These are phyloP conservation scores for Pegoplata infirma DNA, from an alignment of 2,888 invertebrate genomes.

Conservation along the genomic window DNA sequence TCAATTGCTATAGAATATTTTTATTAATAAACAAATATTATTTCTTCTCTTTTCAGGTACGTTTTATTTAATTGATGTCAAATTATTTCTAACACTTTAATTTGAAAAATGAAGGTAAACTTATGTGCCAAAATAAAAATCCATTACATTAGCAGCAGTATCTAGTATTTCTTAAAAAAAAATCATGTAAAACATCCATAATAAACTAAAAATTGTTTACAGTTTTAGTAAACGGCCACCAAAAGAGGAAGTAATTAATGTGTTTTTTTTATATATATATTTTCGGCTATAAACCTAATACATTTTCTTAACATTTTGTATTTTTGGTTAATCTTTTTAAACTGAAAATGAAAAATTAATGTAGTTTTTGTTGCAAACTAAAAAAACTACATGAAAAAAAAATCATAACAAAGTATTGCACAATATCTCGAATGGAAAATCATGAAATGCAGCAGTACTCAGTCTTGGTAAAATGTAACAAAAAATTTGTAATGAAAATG, in stretches of 20 bases:
- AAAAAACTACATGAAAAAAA: not conserved
- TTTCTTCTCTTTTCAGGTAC: slow-evolving; percentile 49
- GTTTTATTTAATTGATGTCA: slow-evolving; percentile 13
- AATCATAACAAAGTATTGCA: slow-evolving; percentile 23
- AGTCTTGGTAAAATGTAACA: not conserved
- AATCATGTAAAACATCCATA: not conserved
- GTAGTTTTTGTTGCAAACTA: not conserved
- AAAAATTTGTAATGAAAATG: no score
- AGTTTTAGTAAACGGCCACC: slow-evolving; percentile 45
- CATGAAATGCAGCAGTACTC: not conserved
- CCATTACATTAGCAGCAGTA: not conserved
- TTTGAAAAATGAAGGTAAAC: slow-evolving; percentile 48
- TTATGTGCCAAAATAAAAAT: slow-evolving; percentile 41
- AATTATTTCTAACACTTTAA: not conserved
- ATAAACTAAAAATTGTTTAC: not conserved
- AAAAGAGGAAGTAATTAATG: slow-evolving; percentile 67
- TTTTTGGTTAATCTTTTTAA: not conserved
- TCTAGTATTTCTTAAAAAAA: not conserved
- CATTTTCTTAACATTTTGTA: not conserved
- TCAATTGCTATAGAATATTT: not conserved
- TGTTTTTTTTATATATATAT: slow-evolving; percentile 40
- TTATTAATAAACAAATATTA: not conserved
- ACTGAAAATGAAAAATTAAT: not conserved
- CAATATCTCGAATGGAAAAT: slow-evolving; percentile 20
- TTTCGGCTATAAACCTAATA: slow-evolving; percentile 7